These are phyloP conservation scores for Cyrtorhinus lividipennis DNA, from an alignment of 1,140 invertebrate genomes.

Conservation along the genomic window DNA sequence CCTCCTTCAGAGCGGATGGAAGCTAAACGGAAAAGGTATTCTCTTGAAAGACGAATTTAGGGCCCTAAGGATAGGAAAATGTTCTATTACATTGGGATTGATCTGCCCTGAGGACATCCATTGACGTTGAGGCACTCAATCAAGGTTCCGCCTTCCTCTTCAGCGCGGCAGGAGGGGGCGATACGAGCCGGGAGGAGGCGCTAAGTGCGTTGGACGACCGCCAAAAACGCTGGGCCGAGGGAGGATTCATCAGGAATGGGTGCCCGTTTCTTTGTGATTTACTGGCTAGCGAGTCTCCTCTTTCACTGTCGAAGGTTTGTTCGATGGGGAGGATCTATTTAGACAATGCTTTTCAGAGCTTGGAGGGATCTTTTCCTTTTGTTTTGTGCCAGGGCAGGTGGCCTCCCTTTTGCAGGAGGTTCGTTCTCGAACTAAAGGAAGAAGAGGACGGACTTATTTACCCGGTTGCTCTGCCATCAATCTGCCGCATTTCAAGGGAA, in stretches of 20 bases:
- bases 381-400: neutral
- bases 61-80: too few relatives aligned
- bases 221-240: neutral
- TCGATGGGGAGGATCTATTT: neutral
- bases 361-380: neutral
- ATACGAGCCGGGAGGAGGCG: neutral
- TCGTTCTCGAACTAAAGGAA: neutral
- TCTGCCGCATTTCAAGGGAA: neutral
- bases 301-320: neutral
- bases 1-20: too few relatives aligned
- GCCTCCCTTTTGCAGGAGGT: neutral
- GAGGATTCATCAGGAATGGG: neutral
- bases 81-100: too few relatives aligned
- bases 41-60: too few relatives aligned
- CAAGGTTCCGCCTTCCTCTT: neutral
- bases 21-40: too few relatives aligned
- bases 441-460: too few relatives aligned
- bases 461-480: neutral
- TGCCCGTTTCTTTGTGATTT: neutral
- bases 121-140: too few relatives aligned
- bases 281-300: neutral
- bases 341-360: neutral
- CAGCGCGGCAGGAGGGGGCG: neutral
- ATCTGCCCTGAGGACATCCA: too few relatives aligned
- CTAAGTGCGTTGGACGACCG: neutral